Evolutionary conservation across 2,888 invertebrate genomes (phyloP), one percentile per base, ranked within the genome.

Genomic region (Drosophila affinis): DNA sequence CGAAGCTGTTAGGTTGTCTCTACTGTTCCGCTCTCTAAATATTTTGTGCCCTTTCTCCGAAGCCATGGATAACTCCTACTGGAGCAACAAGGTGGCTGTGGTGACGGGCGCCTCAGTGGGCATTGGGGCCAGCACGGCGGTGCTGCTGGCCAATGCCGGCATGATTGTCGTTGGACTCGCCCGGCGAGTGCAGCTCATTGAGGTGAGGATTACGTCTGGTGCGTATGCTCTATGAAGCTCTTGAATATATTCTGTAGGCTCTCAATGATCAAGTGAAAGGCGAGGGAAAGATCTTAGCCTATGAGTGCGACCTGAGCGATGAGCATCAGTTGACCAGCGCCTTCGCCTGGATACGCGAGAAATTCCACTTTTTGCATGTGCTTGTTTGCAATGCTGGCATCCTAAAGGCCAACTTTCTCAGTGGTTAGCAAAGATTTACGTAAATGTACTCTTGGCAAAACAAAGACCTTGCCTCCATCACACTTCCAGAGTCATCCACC

Each of bases 141-240:
- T 91, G 24, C 78, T 84, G 18, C 75, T 93, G 58, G 93, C 93
- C 21, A 91, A 92, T 76, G 87, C 91, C 10, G 94, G 93, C 10
- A 80, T 94, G 90, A 90, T 91, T 53, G 94, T 94, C 0, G 91
- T 94, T 4, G 94, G 94, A 3, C 90, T 94, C 63, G 93, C 93
- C 4, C 89, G 94, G 60, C 92, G 93, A 39, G 84, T 89, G 1
- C 91, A 93, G 52, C 89, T 91, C 60, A 92, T 94, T 39, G 89
- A 93, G 90, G 93, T 92, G 67, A 51, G 61, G 10, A 17, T 5
- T 3, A 3, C 32, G n/a, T 21, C 5, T 12, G 9, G 12, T 18
- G 0, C 32, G n/a, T 27, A 29, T 1, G 12, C 9, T 34, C 12
- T 12, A 6, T 10, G 0, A 12, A 29, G 24, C 10, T 45, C 18